Conservation (phyloP, 2,113 vertebrate species). For the Tupaia tana region DNA sequence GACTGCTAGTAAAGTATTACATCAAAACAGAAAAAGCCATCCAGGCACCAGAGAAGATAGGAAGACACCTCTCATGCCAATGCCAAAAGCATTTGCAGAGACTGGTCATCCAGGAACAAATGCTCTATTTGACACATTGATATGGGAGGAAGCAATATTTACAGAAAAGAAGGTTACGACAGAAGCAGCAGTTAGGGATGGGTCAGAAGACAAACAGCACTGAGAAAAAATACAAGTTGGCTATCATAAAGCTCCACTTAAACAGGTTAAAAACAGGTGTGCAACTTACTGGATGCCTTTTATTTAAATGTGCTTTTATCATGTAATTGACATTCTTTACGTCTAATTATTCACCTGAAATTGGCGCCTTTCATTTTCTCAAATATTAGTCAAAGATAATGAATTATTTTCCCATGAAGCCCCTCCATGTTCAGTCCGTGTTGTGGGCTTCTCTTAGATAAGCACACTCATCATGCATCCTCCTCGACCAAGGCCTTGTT, state of each 20-base stretch:
- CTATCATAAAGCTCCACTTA: slow-evolving; percentile 6
- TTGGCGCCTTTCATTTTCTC: neutral
- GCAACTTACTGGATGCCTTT: neutral
- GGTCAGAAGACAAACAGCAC: neutral
- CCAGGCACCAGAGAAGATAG: neutral
- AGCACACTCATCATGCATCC: neutral
- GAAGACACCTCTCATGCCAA: neutral
- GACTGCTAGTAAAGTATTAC: neutral
- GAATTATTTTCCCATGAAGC: neutral
- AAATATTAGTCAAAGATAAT: slow-evolving; percentile 20
- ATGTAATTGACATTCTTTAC: neutral
- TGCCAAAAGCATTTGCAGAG: neutral
- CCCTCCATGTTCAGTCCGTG: neutral
- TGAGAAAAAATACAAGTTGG: neutral
- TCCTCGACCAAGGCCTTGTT: neutral
- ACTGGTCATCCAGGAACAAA: neutral
- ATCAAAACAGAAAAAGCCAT: neutral
- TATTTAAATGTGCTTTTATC: neutral
- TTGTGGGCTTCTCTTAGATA: neutral
- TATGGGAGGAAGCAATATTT: neutral
- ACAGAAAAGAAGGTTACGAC: neutral
- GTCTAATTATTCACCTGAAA: neutral
- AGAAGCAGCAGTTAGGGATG: neutral
- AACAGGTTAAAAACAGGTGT: neutral
- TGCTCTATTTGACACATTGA: neutral